phyloP scores from a whole-genome alignment of 2,113 vertebrate species.

The Thalassoma bifasciatum region DNA sequence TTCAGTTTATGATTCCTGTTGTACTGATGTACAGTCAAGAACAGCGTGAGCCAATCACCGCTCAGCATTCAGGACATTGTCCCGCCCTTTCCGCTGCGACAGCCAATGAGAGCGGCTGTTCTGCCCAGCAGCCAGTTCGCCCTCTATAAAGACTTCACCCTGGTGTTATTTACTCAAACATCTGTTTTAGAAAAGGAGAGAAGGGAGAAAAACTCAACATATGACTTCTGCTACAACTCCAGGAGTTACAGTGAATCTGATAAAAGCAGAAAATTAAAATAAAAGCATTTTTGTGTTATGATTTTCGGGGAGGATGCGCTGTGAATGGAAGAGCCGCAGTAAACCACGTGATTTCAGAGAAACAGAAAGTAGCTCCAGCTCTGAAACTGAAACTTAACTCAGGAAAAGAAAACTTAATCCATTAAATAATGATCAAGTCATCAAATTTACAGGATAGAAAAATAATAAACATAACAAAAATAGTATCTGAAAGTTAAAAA shows the following conservation, averaged over 20 bases:
- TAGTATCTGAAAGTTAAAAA: too few species aligned
- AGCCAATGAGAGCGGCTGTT: conserved; percentile 70
- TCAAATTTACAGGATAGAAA: not conserved
- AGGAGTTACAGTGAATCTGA: rapidly evolving
- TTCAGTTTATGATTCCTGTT: not conserved
- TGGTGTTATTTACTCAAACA: not conserved
- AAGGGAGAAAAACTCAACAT: rapidly evolving
- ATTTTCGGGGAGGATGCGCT: not conserved
- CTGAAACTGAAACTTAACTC: conserved; percentile 60
- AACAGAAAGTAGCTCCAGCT: conserved; percentile 53
- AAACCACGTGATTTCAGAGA: conserved; percentile 79
- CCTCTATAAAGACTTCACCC: not conserved
- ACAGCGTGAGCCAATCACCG: conserved; percentile 33
- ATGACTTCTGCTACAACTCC: not conserved
- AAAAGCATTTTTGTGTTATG: not conserved
- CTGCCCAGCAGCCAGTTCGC: rapidly evolving
- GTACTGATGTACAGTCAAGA: not conserved
- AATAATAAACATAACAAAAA: not conserved
- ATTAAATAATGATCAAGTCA: not conserved
- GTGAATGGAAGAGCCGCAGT: not conserved
- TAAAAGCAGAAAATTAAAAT: not conserved
- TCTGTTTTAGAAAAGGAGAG: rapidly evolving
- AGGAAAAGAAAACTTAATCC: not conserved
- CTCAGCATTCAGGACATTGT: rapidly evolving
- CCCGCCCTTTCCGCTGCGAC: not conserved